These are phyloP conservation scores for Pteromalus puparum DNA, from an alignment of 1,140 invertebrate species.

Conservation along the genomic window DNA sequence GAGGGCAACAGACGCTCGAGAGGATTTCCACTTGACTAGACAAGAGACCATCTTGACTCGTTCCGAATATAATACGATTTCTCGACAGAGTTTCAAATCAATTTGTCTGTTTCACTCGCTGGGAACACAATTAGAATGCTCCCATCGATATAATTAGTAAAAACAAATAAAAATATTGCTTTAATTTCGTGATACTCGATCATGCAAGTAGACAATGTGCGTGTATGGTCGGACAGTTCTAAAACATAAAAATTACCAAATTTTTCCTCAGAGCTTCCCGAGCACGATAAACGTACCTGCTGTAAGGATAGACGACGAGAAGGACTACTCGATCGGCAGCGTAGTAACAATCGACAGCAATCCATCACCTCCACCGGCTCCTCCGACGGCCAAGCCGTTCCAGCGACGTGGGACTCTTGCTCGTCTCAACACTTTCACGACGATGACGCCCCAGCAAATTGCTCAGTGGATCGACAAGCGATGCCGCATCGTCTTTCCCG, in stretches of 20 bases:
- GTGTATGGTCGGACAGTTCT: too few species aligned
- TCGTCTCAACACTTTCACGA: conserved; percentile 80
- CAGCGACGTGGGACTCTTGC: conserved; percentile 68
- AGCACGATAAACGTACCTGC: conserved; percentile 79
- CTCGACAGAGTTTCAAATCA: too few species aligned
- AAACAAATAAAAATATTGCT: too few species aligned
- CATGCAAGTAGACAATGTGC: too few species aligned
- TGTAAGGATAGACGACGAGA: conserved; percentile 80
- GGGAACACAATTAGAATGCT: too few species aligned
- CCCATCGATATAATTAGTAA: too few species aligned
- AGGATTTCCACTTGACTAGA: conserved; percentile 15
- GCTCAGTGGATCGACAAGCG: conserved; percentile 90
- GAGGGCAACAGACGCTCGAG: background rate
- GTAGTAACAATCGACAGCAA: conserved; percentile 68
- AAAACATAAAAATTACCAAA: too few species aligned
- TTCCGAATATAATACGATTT: background rate
- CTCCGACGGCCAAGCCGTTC: conserved; percentile 67
- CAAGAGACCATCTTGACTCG: background rate
- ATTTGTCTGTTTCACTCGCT: too few species aligned
- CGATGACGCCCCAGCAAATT: conserved; percentile 90
- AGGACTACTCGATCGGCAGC: conserved; percentile 73
- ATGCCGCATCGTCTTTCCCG: conserved; percentile 86
- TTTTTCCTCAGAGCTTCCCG: conserved; percentile 77
- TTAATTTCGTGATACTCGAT: too few species aligned
- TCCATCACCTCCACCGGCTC: conserved; percentile 62